Evolutionary conservation across 2,888 invertebrate species (phyloP).

Genomic region (Sinopyrophorus schimmeli): DNA sequence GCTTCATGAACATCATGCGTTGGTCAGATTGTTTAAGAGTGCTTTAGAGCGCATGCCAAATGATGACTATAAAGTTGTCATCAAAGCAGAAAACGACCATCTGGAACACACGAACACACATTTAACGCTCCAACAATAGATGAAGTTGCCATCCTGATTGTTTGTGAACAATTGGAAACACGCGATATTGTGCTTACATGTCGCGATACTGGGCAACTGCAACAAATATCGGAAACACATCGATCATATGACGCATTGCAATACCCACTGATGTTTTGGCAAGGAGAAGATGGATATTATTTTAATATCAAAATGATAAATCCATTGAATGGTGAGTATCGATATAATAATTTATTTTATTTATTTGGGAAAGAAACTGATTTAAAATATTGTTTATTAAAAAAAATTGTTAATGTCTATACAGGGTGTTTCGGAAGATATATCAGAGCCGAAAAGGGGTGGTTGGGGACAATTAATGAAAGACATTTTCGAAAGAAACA

Average conservation of each 20-base stretch:
- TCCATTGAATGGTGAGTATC: background rate
- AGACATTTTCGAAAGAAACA: too few species aligned
- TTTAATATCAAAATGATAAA: constrained; percentile 25
- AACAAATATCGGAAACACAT: constrained; percentile 41
- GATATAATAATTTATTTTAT: background rate
- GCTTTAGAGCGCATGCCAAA: constrained; percentile 43
- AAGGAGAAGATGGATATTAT: constrained; percentile 39
- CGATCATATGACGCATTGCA: constrained; percentile 48
- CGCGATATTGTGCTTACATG: constrained; percentile 45
- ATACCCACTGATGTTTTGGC: constrained; percentile 44
- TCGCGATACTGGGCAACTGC: constrained; percentile 24
- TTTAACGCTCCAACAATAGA: constrained; percentile 33
- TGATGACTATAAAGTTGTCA: constrained; percentile 46
- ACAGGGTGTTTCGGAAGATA: too few species aligned
- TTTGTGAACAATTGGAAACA: constrained; percentile 41
- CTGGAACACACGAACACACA: constrained; percentile 41
- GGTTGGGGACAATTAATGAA: too few species aligned
- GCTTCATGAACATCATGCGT: constrained; percentile 42
- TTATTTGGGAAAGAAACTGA: too few species aligned
- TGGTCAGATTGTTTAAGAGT: constrained; percentile 43
- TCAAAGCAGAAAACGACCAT: constrained; percentile 46
- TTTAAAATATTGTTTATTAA: too few species aligned
- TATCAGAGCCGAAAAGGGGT: too few species aligned
- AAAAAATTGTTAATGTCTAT: too few species aligned
- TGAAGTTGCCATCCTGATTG: constrained; percentile 45